These are phyloP conservation scores for Aurelia sp. DNA, from an alignment of 30 jellyfish, hydroid and myxozoan species.

Conservation along the genomic window DNA sequence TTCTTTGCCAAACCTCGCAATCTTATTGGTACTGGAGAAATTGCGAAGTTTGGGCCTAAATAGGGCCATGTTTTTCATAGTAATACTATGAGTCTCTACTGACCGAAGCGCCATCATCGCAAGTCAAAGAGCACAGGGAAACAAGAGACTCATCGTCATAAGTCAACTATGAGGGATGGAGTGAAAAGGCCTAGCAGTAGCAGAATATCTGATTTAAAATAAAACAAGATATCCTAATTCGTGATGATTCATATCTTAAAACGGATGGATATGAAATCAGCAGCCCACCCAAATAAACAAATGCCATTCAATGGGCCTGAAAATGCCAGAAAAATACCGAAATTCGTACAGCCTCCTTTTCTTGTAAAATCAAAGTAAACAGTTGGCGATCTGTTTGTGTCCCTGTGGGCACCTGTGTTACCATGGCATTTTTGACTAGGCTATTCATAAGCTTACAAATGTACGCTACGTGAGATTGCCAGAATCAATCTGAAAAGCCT, in stretches of 20 bases:
- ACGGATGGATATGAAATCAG: too few species aligned
- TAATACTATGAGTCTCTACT: too few species aligned
- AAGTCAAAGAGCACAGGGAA: too few species aligned
- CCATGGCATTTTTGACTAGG: constrained; percentile 30
- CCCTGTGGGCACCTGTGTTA: constrained; percentile 42
- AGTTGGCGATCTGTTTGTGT: constrained; percentile 28
- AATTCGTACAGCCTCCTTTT: constrained; percentile 18
- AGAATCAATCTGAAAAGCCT: not conserved
- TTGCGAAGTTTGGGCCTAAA: too few species aligned
- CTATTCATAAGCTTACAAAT: constrained; percentile 10
- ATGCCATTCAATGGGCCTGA: constrained; percentile 10
- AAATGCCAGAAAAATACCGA: constrained; percentile 15
- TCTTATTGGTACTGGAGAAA: too few species aligned
- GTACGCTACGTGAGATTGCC: constrained; percentile 22
- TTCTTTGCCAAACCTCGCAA: too few species aligned
- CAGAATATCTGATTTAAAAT: not conserved
- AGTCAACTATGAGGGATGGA: too few species aligned
- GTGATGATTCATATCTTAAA: not conserved
- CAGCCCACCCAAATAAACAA: constrained; percentile 13
- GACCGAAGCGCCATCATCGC: too few species aligned
- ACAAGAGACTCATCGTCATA: too few species aligned
- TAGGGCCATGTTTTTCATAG: too few species aligned
- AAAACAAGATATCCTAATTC: not conserved
- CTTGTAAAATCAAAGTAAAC: constrained; percentile 34
- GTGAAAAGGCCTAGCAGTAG: too few species aligned